These are phyloP conservation scores for Catostylus mosaicus DNA, from an alignment of 30 jellyfish, hydroid and myxozoan species.

Conservation along the genomic window DNA sequence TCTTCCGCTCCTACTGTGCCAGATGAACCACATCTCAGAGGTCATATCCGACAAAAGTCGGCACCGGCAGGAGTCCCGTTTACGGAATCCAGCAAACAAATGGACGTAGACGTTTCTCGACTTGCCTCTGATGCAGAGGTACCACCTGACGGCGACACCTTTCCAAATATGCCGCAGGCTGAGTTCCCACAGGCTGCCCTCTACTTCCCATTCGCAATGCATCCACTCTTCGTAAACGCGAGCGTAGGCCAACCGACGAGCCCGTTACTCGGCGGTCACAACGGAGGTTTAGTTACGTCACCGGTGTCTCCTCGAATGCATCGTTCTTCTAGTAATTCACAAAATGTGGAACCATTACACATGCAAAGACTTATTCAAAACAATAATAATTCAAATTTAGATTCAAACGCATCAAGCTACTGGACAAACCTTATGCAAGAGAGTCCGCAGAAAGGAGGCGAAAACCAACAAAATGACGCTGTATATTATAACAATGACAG, in stretches of 20 bases:
- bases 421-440: slow-evolving; percentile 53
- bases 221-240: slow-evolving; percentile 43
- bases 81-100: slow-evolving; percentile 51
- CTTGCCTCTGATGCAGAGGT: slow-evolving; percentile 3
- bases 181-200: slow-evolving; percentile 47
- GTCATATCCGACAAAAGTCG: slow-evolving; percentile 62
- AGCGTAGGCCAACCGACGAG: slow-evolving; percentile 56
- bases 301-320: slow-evolving; percentile 27
- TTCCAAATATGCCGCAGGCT: slow-evolving; percentile 40
- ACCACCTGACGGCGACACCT: slow-evolving; percentile 17
- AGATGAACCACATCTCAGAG: slow-evolving; percentile 14
- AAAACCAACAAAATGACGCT: slow-evolving; percentile 4
- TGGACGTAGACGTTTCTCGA: slow-evolving; percentile 81
- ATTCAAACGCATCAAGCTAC: slow-evolving; percentile 47
- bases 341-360: slow-evolving; percentile 30
- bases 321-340: slow-evolving; percentile 23
- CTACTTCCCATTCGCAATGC: slow-evolving; percentile 68
- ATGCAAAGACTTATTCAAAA: slow-evolving; percentile 23
- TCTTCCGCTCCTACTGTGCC: slow-evolving; percentile 54
- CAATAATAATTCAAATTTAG: slow-evolving; percentile 41
- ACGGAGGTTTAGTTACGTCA: slow-evolving; percentile 18
- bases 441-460: slow-evolving; percentile 37
- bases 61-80: slow-evolving; percentile 62
- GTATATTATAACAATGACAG: slow-evolving; percentile 22
- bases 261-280: slow-evolving; percentile 44